These are phyloP conservation scores for Nycticryphes semicollaris DNA, from an alignment of 2,113 vertebrate species.

Conservation along the genomic window DNA sequence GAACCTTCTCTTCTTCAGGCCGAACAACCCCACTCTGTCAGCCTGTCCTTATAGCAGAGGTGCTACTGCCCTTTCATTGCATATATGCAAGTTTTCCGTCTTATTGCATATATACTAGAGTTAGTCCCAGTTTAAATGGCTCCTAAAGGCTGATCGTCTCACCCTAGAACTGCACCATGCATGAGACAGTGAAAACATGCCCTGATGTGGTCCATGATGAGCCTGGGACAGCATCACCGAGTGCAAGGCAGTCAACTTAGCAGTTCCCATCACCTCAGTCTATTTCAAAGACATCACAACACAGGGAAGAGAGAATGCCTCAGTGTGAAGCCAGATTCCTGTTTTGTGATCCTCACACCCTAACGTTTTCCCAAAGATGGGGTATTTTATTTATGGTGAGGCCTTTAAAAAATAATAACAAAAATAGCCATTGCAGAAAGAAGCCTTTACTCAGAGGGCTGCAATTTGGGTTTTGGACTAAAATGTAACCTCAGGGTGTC, in stretches of 20 bases:
- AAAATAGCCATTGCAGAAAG: not conserved
- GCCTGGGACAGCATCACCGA: not conserved
- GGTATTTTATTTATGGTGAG: not conserved
- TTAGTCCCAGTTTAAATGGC: not conserved
- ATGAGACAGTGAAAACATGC: not conserved
- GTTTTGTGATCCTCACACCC: not conserved
- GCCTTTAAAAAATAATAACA: not conserved
- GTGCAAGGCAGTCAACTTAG: not conserved
- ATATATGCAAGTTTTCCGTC: not conserved
- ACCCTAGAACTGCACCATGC: not conserved
- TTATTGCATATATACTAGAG: not conserved
- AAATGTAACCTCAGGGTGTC: constrained; percentile 1
- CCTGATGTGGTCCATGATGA: accelerated
- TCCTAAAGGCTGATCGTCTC: not conserved
- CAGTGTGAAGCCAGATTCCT: not conserved
- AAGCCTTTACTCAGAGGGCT: not conserved
- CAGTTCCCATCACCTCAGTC: not conserved
- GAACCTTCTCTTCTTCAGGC: too few species aligned
- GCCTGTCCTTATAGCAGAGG: too few species aligned
- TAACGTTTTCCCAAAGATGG: not conserved
- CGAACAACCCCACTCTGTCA: too few species aligned
- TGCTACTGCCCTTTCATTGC: not conserved
- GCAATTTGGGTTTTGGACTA: not conserved
- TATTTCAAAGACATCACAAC: not conserved
- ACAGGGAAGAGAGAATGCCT: not conserved